Evolutionary conservation across 1,140 invertebrate genomes (phyloP), one percentile per base, ranked within the genome.

Genomic region (Drosophila nasuta): DNA sequence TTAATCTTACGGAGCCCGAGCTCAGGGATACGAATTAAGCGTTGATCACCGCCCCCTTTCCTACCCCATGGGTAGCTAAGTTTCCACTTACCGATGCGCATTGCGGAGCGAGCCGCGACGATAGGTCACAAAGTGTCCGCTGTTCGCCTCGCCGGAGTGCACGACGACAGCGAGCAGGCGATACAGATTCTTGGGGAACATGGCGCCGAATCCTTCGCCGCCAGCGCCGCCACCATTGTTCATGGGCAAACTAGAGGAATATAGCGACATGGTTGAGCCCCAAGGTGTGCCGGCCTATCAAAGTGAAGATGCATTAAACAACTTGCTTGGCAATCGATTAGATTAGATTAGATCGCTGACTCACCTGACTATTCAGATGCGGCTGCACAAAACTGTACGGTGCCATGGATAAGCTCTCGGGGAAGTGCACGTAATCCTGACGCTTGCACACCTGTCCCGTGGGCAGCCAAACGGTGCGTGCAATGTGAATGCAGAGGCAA

Each of bases 81-180:
- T 2, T 38, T 38, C 10, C 6, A 78, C 73, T 76, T 67, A 94
- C 94, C 94, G 92, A 73, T 94, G 93, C 35, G 93, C 93, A 81
- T 94, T 94, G 64, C 94, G 92, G 25, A 93, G 92, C 79, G 95
- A 94, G 68, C 96, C 96, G 10, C 97, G 94, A 57, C 98, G 94
- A 91, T 98, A 98, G 38, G 97, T 98, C 51, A 98, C 96, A 94
- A 98, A 98, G 94, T 99, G 98, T 30, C 98, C 98, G 52, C 96
- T 96, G 90, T 96, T 95, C 8, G 96, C 96, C 77, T 96, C 96
- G 15, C 98, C 98, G 51, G 96, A 94, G 93, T 98, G 98, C 46
- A 97, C 97, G n/a, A 98, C 96, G 0, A 98, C 97, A 1, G 97
- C 95, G 77, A 95, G 94, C 46, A 99, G 93, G 79, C 95, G 94